Percentiles rank a stretch among this genome's conserved stretches.
Conservation (phyloP, 2,888 invertebrate genomes). For the Hydrotaea diabolus region DNA sequence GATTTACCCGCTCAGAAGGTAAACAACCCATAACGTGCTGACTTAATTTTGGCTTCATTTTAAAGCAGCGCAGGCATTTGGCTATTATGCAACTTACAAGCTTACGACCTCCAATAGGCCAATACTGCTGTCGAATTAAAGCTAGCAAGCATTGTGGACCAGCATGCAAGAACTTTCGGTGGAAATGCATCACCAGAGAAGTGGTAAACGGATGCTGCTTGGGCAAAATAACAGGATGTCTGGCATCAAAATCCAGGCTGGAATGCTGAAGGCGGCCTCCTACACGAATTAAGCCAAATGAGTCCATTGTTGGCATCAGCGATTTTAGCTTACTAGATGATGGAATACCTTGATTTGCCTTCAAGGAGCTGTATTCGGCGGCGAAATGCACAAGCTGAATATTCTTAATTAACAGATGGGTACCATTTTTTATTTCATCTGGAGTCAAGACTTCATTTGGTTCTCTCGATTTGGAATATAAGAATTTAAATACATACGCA, state of each 20-base stretch:
- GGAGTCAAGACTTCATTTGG: too few relatives aligned
- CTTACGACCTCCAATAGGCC: slow-evolving; percentile 52
- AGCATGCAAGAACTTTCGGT: slow-evolving; percentile 32
- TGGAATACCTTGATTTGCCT: too few relatives aligned
- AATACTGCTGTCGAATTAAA: slow-evolving; percentile 47
- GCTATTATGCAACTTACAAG: slow-evolving; percentile 1
- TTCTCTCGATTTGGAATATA: too few relatives aligned
- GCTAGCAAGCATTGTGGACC: slow-evolving; percentile 21
- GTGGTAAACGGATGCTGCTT: slow-evolving; percentile 21
- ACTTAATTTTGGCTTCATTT: slow-evolving; percentile 45
- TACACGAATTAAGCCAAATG: background rate
- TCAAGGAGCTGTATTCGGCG: background rate
- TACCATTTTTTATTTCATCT: too few relatives aligned
- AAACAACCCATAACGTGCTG: slow-evolving; percentile 43
- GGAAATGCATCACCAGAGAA: slow-evolving; percentile 15
- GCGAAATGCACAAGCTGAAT: background rate
- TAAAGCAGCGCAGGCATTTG: slow-evolving; percentile 51
- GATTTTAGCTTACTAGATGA: background rate
- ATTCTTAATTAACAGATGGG: background rate
- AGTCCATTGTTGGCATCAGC: background rate
- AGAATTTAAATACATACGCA: background rate
- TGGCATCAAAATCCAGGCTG: background rate
- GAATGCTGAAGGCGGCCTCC: background rate
- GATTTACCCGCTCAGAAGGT: slow-evolving; percentile 32
- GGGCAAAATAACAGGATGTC: slow-evolving; percentile 32